Evolutionary conservation across 2,797 vertebrate genomes (phyloP).

Genomic region (Semaprochilodus insignis): DNA sequence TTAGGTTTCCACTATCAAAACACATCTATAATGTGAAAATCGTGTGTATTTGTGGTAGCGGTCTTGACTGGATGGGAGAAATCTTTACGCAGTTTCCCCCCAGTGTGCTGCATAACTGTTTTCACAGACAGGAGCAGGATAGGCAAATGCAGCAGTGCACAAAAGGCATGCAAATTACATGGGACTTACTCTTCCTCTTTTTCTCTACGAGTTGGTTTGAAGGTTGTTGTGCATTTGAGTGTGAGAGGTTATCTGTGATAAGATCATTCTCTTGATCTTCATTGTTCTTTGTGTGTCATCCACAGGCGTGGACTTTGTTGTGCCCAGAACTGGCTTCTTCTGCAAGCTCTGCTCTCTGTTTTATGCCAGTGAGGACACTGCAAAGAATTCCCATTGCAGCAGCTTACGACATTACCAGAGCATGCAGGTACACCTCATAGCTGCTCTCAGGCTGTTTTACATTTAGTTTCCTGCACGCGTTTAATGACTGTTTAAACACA

Average conservation of each 20-base stretch:
- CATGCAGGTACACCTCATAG: conserved; percentile 63
- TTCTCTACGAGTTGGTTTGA: not conserved
- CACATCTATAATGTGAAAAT: too few species aligned
- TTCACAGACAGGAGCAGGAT: not conserved
- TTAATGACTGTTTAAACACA: not conserved
- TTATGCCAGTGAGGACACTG: conserved; percentile 78
- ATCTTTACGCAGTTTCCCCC: too few species aligned
- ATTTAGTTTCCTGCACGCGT: not conserved
- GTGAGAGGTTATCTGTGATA: not conserved
- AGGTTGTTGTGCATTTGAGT: not conserved
- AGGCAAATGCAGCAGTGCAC: not conserved
- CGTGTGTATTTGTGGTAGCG: too few species aligned
- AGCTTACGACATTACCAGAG: conserved; percentile 80
- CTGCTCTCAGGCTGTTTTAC: not conserved
- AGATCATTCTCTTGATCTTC: too few species aligned
- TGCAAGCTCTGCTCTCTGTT: conserved; percentile 87
- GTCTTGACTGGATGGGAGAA: too few species aligned
- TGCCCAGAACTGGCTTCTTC: conserved; percentile 86
- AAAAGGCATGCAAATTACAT: not conserved
- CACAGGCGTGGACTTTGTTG: conserved; percentile 82
- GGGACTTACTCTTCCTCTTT: too few species aligned
- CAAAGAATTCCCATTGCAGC: conserved; percentile 83
- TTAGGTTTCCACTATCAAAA: too few species aligned
- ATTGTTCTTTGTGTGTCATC: not conserved
- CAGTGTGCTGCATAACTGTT: not conserved